A percentile compares a stretch with the other conserved stretches of the same genome.
Evolutionary conservation across 2,888 invertebrate species (phyloP).

Genomic region (Metopia argyrocephala): DNA sequence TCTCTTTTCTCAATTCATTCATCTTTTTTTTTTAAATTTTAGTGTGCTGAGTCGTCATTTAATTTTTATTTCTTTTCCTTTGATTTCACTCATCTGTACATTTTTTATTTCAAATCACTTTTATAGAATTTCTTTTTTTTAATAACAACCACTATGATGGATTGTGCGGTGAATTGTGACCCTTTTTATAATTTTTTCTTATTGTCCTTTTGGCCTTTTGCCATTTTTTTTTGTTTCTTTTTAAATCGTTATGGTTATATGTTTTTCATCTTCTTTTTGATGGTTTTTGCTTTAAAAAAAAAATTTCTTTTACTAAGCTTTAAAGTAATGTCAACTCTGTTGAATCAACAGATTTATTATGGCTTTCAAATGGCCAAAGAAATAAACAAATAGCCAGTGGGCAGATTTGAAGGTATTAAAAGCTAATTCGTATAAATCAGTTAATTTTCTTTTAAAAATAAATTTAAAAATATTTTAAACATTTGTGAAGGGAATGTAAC

Average conservation of each 20-base stretch:
- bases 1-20: neutral
- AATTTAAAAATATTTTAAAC: no score
- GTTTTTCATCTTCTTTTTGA: neutral
- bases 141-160: constrained; percentile 45
- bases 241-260: no score
- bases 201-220: constrained; percentile 48
- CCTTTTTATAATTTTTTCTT: constrained; percentile 19
- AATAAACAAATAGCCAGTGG: no score
- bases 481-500: no score
- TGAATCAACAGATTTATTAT: constrained; percentile 42
- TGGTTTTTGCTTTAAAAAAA: constrained; percentile 15
- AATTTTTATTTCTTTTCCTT: neutral
- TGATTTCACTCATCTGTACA: neutral
- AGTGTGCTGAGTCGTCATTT: constrained; percentile 22
- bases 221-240: no score
- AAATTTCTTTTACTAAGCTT: constrained; percentile 18
- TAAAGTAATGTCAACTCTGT: constrained; percentile 44
- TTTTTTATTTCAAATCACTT: constrained; percentile 48
- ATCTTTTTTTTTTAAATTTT: neutral
- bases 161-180: constrained; percentile 49
- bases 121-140: constrained; percentile 47
- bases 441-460: no score
- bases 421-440: no score
- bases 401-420: no score
- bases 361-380: neutral